Base-by-base conservation (phyloP, 30 jellyfish, hydroid and myxozoan genomes). In the Hydractinia echinata region DNA sequence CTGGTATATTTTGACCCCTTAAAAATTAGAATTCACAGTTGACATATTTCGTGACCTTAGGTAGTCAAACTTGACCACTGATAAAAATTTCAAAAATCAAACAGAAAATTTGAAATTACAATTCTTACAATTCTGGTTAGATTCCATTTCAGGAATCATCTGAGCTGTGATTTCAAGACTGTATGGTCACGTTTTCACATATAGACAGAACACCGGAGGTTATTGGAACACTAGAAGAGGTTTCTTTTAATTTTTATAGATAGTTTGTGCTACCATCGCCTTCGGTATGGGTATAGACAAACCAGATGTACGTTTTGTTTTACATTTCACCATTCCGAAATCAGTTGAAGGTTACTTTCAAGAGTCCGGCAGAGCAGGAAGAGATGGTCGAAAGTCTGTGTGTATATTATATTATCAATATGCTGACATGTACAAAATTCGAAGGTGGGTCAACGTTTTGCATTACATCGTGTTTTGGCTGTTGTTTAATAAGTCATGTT, bases 221-320 rank as follows among this genome's bases (percentile, higher is more conserved):
- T 30, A 30, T 30, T 30, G 44, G 44, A 30, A 30, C 44, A 30
- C 44, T 30, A 30, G 44, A 30, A 30, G 2, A 30, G 44, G 44
- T 30, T 30, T 30, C 2, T 2, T 30, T 51, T n/a, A 0, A 67
- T 5, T 20, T 71, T 68, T 72, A 1, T 53, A 93, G 99, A 85
- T 93, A 16, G 96, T 95, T 5, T 89, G 97, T 64, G 99, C 99
- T 4, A 95, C 99, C 4, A 95, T 95, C 8, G 99, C 99, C 11
- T 95, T 95, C 66, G 99, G 99, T n/a, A 95, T 95, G 99, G 99
- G 99, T 5, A 95, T 95, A 61, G 99, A 95, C 79, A 95, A 95
- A 70, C 95, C 99, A 7, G 99, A 95, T 72, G 99, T 95, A 20
- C 95, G 99, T 14, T 95, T 95, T 79, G 99, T 95, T 58, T 52